Conservation (phyloP, 2,797 vertebrate species). For the Lemur catta region DNA sequence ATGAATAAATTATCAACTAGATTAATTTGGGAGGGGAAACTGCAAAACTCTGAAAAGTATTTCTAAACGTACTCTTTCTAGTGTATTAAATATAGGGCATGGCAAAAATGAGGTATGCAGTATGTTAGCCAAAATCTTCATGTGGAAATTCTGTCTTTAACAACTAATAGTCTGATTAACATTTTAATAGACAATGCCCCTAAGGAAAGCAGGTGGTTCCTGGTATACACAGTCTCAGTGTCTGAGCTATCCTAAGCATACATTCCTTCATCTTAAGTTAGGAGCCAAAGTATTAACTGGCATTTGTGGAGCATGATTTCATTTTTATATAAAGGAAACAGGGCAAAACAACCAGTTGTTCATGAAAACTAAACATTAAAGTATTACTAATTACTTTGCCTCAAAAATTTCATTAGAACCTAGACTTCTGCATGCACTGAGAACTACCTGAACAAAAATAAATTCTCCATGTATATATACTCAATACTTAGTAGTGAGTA, state of each 20-base stretch:
- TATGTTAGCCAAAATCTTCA: conserved; percentile 51
- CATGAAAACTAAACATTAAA: conserved; percentile 61
- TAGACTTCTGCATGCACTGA: not conserved
- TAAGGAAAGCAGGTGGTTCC: conserved; percentile 77
- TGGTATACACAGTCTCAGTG: conserved; percentile 32
- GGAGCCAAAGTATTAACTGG: not conserved
- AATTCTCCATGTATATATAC: conserved; percentile 10
- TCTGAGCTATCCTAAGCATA: conserved; percentile 28
- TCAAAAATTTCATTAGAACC: conserved; percentile 44
- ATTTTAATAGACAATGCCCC: conserved; percentile 72
- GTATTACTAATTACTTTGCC: conserved; percentile 13
- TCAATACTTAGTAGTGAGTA: not conserved
- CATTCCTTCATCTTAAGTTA: conserved; percentile 58
- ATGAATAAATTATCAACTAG: conserved; percentile 73
- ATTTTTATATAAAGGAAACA: conserved; percentile 41
- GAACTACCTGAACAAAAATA: conserved; percentile 19
- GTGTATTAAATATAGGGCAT: conserved; percentile 37
- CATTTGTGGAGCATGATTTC: conserved; percentile 41
- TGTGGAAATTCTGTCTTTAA: conserved; percentile 46
- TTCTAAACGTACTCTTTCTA: conserved; percentile 53
- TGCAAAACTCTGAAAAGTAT: conserved; percentile 32
- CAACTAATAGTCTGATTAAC: conserved; percentile 65
- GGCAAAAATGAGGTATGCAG: conserved; percentile 48
- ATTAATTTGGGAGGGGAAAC: conserved; percentile 62
- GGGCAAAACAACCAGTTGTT: conserved; percentile 34